These are phyloP conservation scores for Perodicticus potto DNA, from an alignment of 2,797 vertebrate genomes.

Conservation along the genomic window DNA sequence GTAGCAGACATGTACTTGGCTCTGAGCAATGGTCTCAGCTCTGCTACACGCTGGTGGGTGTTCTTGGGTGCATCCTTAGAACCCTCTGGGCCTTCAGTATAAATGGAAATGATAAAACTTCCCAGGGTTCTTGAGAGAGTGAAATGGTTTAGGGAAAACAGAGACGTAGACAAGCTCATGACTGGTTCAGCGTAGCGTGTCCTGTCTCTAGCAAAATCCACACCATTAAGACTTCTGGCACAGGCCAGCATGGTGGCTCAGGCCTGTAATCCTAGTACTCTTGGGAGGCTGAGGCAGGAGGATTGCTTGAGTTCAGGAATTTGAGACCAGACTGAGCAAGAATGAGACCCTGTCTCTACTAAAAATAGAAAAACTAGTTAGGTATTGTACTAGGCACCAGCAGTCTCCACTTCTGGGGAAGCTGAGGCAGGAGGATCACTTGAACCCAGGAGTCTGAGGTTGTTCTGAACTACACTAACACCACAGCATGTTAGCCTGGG, in stretches of 20 bases:
- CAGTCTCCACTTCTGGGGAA: not conserved
- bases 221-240: not conserved
- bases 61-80: rapidly evolving
- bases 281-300: too few relatives aligned
- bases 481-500: not conserved
- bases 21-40: not conserved
- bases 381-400: too few relatives aligned
- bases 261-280: not conserved
- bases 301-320: too few relatives aligned
- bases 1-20: rapidly evolving
- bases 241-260: not conserved
- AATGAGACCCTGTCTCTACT: too few relatives aligned
- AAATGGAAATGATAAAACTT: not conserved
- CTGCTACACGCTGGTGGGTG: not conserved
- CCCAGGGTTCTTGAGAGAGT: not conserved
- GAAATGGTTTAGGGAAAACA: not conserved
- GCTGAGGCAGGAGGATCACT: not conserved
- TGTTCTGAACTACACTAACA: too few relatives aligned
- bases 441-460: not conserved
- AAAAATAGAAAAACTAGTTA: too few relatives aligned
- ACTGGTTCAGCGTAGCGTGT: not conserved
- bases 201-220: not conserved
- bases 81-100: not conserved
- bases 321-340: too few relatives aligned
- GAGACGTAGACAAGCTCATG: not conserved